These are phyloP conservation scores for Perizoma flavofasciatum DNA, from an alignment of 2,888 invertebrate genomes.

Conservation along the genomic window DNA sequence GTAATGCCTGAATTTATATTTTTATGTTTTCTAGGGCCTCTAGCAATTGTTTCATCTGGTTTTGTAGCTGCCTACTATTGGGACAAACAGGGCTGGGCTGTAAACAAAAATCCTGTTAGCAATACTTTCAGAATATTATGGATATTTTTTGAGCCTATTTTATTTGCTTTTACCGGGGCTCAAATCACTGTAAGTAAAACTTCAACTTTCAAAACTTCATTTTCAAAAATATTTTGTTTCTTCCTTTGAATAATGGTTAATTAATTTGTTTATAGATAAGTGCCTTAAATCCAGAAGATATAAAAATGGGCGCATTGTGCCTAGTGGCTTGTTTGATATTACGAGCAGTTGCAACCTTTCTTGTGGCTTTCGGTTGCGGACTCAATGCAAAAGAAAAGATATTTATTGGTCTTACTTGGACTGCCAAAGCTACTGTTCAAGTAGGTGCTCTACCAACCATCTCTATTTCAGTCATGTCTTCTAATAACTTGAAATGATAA, in stretches of 20 bases:
- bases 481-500: no score
- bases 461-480: no score
- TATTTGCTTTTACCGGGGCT: slow-evolving; percentile 94
- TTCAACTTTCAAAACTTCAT: slow-evolving; percentile 32
- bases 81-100: slow-evolving; percentile 89
- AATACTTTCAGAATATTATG: slow-evolving; percentile 91
- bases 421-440: slow-evolving; percentile 96
- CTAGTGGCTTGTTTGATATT: slow-evolving; percentile 85
- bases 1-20: neutral
- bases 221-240: neutral
- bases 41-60: slow-evolving; percentile 89
- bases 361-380: slow-evolving; percentile 87
- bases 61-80: slow-evolving; percentile 89
- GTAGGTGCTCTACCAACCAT: slow-evolving; percentile 59
- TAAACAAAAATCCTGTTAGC: slow-evolving; percentile 90
- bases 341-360: slow-evolving; percentile 84
- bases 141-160: slow-evolving; percentile 94
- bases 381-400: slow-evolving; percentile 91
- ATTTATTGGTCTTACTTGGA: slow-evolving; percentile 92
- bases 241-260: no score
- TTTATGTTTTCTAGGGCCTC: slow-evolving; percentile 76
- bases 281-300: slow-evolving; percentile 85
- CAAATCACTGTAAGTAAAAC: slow-evolving; percentile 86
- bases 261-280: slow-evolving; percentile 58
- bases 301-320: slow-evolving; percentile 86